Evolutionary conservation across 2,888 invertebrate genomes (phyloP).

Genomic region (Nomada ferruginata): DNA sequence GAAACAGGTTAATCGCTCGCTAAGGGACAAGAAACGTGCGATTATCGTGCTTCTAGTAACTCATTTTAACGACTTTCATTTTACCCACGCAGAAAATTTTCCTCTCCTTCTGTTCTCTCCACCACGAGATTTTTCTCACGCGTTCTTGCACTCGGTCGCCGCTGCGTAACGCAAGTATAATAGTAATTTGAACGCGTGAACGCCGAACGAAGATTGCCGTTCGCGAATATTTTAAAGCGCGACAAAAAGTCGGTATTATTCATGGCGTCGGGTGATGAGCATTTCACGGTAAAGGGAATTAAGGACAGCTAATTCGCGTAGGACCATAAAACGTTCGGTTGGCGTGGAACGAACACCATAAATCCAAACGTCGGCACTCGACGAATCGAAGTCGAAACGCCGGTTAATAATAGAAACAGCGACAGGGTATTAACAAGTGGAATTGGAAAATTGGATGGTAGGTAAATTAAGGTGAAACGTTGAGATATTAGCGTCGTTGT

Average conservation of each 20-base stretch:
- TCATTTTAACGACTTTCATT: not conserved
- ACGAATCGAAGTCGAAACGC: not conserved
- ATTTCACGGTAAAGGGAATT: constrained; percentile 12
- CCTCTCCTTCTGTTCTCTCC: no score
- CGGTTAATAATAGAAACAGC: not conserved
- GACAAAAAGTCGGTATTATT: constrained; percentile 16
- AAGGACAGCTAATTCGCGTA: constrained; percentile 4
- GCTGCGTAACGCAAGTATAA: constrained; percentile 7
- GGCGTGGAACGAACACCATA: constrained; percentile 4
- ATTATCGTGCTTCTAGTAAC: not conserved
- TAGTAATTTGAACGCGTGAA: not conserved
- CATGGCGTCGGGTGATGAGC: constrained; percentile 10
- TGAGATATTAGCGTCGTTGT: not conserved
- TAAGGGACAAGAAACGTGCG: constrained; percentile 1
- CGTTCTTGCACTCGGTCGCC: not conserved
- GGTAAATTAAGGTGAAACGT: not conserved
- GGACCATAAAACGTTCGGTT: constrained; percentile 3
- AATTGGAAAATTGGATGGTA: constrained; percentile 11
- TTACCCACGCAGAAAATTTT: not conserved
- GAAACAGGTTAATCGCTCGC: constrained; percentile 39
- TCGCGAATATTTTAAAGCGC: constrained; percentile 5
- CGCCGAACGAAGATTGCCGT: not conserved
- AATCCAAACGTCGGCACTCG: constrained; percentile 19
- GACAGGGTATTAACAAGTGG: not conserved
- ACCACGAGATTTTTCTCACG: not conserved